A percentile compares a stretch with the other conserved stretches of the same genome.
These are phyloP conservation scores for Bucco capensis DNA, from an alignment of 2,113 vertebrate genomes.

Conservation along the genomic window DNA sequence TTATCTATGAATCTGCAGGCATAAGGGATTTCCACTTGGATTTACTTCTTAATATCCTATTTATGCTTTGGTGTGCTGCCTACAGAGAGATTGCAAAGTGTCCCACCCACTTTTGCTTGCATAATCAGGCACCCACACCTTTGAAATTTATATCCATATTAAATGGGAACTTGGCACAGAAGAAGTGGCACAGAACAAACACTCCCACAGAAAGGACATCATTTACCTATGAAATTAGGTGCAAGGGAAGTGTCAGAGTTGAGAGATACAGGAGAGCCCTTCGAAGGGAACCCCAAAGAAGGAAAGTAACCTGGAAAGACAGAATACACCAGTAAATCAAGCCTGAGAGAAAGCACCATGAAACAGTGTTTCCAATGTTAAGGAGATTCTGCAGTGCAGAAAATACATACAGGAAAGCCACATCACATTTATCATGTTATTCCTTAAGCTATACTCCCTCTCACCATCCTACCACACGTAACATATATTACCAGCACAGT, in stretches of 20 bases:
- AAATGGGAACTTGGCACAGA: neutral
- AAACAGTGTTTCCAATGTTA: neutral
- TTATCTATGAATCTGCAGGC: neutral
- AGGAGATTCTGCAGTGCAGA: neutral
- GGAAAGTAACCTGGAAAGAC: constrained; percentile 88
- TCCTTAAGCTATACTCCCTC: neutral
- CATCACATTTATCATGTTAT: neutral
- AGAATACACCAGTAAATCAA: constrained; percentile 64
- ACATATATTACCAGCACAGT: neutral
- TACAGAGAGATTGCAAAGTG: neutral
- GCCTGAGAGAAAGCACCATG: neutral
- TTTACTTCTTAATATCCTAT: constrained; percentile 9
- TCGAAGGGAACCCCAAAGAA: constrained; percentile 88
- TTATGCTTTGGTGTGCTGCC: neutral
- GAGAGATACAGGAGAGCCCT: constrained; percentile 84
- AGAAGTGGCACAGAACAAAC: neutral
- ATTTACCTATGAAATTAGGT: constrained; percentile 87
- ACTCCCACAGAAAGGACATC: neutral
- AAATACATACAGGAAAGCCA: neutral
- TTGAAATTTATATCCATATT: neutral
- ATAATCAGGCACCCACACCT: neutral
- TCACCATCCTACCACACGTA: neutral
- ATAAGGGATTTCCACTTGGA: neutral
- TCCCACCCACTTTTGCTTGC: neutral
- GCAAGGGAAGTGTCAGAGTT: constrained; percentile 86